A percentile compares a stretch with the other conserved stretches of the same genome.
Conservation (phyloP, 2,113 vertebrate species). For the Dryoscopus gambensis region DNA sequence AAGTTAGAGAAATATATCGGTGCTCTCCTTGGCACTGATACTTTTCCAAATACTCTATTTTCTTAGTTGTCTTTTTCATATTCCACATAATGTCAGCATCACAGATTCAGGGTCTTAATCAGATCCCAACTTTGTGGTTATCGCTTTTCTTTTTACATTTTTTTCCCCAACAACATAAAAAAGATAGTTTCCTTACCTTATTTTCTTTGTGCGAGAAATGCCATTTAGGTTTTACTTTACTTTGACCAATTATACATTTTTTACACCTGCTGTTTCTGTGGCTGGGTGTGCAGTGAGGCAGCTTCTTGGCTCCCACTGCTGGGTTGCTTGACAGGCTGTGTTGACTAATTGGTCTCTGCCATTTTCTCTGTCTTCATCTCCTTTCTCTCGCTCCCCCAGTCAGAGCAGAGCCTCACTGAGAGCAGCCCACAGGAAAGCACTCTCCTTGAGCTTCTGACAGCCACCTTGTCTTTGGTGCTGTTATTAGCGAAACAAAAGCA, state of each 20-base stretch:
- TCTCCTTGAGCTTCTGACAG: not conserved
- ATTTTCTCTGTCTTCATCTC: not conserved
- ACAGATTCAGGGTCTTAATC: not conserved
- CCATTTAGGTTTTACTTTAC: not conserved
- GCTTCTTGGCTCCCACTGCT: not conserved
- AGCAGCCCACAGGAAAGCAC: not conserved
- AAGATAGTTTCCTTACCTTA: not conserved
- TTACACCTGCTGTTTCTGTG: not conserved
- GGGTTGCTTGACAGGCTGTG: not conserved
- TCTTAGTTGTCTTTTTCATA: not conserved
- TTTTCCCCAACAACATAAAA: not conserved
- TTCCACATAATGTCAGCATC: not conserved
- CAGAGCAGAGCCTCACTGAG: not conserved
- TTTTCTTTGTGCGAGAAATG: not conserved
- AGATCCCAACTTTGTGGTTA: not conserved
- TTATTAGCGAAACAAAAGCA: not conserved
- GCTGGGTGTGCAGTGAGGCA: not conserved
- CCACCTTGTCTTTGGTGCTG: not conserved
- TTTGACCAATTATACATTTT: not conserved
- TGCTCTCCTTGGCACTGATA: not conserved
- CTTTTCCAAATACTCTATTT: not conserved
- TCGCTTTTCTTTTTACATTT: rapidly evolving
- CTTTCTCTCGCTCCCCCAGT: not conserved
- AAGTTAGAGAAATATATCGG: not conserved
- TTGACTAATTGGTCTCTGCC: not conserved